Conservation (phyloP, 2,113 vertebrate genomes). For the Poecile atricapillus region DNA sequence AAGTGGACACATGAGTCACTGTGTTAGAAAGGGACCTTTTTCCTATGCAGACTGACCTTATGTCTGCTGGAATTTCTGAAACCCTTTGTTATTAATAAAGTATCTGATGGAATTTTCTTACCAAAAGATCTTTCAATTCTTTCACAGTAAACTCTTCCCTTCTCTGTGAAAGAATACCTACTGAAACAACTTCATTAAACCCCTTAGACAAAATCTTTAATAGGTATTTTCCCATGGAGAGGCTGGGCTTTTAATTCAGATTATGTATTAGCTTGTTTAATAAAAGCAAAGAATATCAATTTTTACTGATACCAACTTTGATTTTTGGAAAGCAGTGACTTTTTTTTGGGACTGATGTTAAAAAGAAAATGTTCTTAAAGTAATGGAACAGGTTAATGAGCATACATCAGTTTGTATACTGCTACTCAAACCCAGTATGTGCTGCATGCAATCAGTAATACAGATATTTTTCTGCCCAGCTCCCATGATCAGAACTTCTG, state of each 20-base stretch:
- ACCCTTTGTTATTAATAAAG: not conserved
- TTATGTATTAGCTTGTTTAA: not conserved
- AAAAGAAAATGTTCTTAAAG: not conserved
- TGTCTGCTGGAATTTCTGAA: not conserved
- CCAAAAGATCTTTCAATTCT: not conserved
- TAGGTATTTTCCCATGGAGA: not conserved
- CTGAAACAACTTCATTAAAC: not conserved
- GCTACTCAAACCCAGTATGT: not conserved
- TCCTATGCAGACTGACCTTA: not conserved
- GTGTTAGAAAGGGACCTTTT: not conserved
- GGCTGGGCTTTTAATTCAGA: not conserved
- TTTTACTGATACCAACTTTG: not conserved
- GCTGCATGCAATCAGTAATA: not conserved
- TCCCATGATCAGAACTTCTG: not conserved
- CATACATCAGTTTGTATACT: not conserved
- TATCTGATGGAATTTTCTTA: not conserved
- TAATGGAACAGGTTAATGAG: not conserved
- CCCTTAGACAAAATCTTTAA: not conserved
- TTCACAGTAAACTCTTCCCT: not conserved
- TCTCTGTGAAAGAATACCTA: not conserved
- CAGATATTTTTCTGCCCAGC: not conserved
- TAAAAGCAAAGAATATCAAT: not conserved
- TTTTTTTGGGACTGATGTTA: not conserved
- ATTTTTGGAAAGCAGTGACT: not conserved
- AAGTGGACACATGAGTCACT: not conserved